Conservation (phyloP, 2,113 vertebrate species). For the Atherinomorus stipes region DNA sequence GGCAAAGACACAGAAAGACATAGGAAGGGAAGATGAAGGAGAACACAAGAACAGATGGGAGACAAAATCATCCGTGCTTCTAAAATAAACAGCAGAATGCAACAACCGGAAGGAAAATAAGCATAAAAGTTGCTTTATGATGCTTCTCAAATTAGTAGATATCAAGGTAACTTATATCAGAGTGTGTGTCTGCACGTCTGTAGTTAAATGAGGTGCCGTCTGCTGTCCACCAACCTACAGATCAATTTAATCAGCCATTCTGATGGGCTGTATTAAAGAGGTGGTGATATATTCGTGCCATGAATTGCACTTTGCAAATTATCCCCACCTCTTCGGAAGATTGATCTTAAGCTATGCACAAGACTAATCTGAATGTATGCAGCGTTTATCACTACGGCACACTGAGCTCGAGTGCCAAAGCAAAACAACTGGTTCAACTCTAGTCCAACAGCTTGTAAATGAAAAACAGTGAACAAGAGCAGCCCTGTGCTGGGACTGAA, state of each 20-base stretch:
- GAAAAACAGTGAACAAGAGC: slow-evolving; percentile 14
- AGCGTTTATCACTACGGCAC: slow-evolving; percentile 56
- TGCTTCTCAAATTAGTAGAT: not conserved
- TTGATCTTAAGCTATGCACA: slow-evolving; percentile 53
- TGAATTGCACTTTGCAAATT: slow-evolving; percentile 72
- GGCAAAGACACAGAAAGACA: slow-evolving; percentile 36
- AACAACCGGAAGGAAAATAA: not conserved
- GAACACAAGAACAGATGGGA: slow-evolving; percentile 13
- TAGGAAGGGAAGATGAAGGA: not conserved
- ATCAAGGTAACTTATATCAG: not conserved
- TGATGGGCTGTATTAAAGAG: slow-evolving; percentile 68
- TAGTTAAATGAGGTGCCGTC: slow-evolving; percentile 18
- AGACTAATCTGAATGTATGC: slow-evolving; percentile 76
- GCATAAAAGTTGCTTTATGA: not conserved
- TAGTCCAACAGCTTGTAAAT: slow-evolving; percentile 21
- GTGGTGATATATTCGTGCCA: slow-evolving; percentile 45
- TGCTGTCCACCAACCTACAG: slow-evolving; percentile 49
- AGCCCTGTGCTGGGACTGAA: not conserved
- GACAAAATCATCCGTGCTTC: slow-evolving; percentile 7
- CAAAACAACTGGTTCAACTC: slow-evolving; percentile 69
- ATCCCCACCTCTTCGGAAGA: slow-evolving; percentile 54
- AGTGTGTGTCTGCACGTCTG: slow-evolving; percentile 5
- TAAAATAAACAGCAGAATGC: slow-evolving; percentile 23
- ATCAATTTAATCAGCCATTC: slow-evolving; percentile 68
- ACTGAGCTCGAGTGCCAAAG: slow-evolving; percentile 65